A percentile compares a stretch with the other conserved stretches of the same genome.
These are phyloP conservation scores for Ranitomeya imitator DNA, from an alignment of 2,113 vertebrate species.

Conservation along the genomic window DNA sequence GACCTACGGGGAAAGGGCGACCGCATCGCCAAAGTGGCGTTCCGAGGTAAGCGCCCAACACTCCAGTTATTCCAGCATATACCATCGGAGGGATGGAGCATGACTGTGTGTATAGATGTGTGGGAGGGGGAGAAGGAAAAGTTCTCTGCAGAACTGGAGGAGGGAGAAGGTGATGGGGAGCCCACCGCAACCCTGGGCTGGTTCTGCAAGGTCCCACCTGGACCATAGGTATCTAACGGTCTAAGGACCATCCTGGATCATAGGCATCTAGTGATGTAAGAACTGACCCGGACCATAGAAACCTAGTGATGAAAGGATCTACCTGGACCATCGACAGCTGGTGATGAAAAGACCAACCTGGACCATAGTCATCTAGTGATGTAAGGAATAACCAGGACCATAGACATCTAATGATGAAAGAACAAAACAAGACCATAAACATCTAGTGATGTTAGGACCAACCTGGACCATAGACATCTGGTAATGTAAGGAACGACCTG, in stretches of 20 bases:
- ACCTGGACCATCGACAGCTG: background rate
- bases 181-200: background rate
- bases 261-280: background rate
- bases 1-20: constrained; percentile 84
- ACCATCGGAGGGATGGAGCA: background rate
- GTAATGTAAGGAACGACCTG: background rate
- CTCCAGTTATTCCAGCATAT: background rate
- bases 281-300: background rate
- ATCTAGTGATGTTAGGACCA: background rate
- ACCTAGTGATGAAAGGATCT: background rate
- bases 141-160: constrained; percentile 55
- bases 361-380: background rate
- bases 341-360: background rate
- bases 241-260: background rate
- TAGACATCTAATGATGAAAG: background rate
- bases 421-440: background rate
- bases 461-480: background rate
- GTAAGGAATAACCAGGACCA: background rate
- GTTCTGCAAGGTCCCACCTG: background rate
- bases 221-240: background rate
- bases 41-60: constrained; percentile 79
- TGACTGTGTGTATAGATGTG: background rate
- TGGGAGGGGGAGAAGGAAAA: constrained; percentile 54
- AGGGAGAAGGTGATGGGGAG: background rate
- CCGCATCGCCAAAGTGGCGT: constrained; percentile 87